Conservation (phyloP, 1,140 invertebrate genomes). For the Eueides isabella region DNA sequence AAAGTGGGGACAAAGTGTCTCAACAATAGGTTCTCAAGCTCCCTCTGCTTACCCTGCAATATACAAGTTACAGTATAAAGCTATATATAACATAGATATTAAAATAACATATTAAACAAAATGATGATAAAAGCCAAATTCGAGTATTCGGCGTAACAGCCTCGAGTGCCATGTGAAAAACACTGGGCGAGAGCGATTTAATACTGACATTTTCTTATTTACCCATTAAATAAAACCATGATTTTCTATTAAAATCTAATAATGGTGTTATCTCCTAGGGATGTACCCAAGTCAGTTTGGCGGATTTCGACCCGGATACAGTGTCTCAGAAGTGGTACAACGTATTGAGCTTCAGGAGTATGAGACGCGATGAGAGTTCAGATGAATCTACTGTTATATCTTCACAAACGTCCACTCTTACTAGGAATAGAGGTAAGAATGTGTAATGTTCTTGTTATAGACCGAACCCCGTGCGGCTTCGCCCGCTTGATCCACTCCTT, state of each 20-base stretch:
- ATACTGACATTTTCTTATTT: conserved; percentile 37
- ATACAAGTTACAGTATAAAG: too few relatives aligned
- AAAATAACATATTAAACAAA: too few relatives aligned
- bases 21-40: too few relatives aligned
- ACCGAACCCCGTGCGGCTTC: too few relatives aligned
- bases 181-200: conserved; percentile 74
- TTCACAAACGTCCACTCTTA: conserved; percentile 97
- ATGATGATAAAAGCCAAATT: conserved; percentile 81
- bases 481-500: too few relatives aligned
- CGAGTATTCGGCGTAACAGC: conserved; percentile 70
- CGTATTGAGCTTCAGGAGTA: conserved; percentile 93
- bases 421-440: conserved; percentile 91
- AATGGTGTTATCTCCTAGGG: conserved; percentile 85
- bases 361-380: conserved; percentile 96
- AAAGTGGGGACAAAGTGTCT: too few relatives aligned
- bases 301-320: conserved; percentile 94
- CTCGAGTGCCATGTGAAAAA: conserved; percentile 77
- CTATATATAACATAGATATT: too few relatives aligned
- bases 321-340: conserved; percentile 97
- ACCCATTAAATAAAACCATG: neutral
- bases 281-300: conserved; percentile 96
- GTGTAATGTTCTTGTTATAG: too few relatives aligned
- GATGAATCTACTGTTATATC: conserved; percentile 98
- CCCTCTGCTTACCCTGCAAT: too few relatives aligned
- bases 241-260: conserved; percentile 18